Percentiles rank a stretch among this genome's conserved stretches.
Evolutionary conservation across 2,113 vertebrate genomes (phyloP).

Genomic region (Apus apus): DNA sequence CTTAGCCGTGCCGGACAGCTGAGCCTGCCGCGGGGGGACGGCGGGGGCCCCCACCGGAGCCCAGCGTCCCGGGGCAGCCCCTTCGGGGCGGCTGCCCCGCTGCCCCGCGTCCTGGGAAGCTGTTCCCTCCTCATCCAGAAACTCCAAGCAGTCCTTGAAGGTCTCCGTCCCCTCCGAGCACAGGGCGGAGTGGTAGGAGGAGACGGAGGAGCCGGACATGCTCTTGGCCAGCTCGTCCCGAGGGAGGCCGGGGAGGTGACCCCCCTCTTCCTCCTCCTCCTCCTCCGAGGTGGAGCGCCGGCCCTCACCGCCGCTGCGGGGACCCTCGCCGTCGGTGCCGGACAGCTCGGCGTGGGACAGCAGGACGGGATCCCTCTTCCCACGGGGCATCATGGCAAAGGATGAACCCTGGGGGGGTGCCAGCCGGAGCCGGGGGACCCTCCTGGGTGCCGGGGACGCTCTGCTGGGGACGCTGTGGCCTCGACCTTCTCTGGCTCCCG

Average conservation of each 20-base stretch:
- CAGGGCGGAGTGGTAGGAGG: constrained; percentile 87
- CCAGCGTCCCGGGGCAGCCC: neutral
- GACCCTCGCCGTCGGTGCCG: neutral
- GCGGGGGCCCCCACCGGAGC: neutral
- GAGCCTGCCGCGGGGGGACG: constrained; percentile 80
- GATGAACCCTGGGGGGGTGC: neutral
- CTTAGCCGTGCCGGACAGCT: constrained; percentile 86
- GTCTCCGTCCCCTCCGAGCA: constrained; percentile 74
- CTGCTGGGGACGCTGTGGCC: neutral
- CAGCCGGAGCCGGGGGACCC: neutral
- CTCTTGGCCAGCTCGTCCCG: constrained; percentile 57
- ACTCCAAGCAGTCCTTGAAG: constrained; percentile 82
- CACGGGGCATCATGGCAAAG: neutral
- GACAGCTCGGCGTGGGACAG: neutral
- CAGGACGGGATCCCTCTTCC: neutral
- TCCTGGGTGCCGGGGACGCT: neutral
- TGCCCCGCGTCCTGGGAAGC: neutral
- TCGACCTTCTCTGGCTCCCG: constrained; percentile 50
- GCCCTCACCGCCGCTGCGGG: neutral
- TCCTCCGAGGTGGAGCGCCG: neutral
- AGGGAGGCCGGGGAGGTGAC: constrained; percentile 2
- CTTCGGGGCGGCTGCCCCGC: neutral
- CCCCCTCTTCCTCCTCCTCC: neutral
- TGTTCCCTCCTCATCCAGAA: constrained; percentile 71
- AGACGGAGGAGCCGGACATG: constrained; percentile 80